Base-by-base conservation (phyloP, 2,888 invertebrate species). In the Rhagophthalmus giganteus region DNA sequence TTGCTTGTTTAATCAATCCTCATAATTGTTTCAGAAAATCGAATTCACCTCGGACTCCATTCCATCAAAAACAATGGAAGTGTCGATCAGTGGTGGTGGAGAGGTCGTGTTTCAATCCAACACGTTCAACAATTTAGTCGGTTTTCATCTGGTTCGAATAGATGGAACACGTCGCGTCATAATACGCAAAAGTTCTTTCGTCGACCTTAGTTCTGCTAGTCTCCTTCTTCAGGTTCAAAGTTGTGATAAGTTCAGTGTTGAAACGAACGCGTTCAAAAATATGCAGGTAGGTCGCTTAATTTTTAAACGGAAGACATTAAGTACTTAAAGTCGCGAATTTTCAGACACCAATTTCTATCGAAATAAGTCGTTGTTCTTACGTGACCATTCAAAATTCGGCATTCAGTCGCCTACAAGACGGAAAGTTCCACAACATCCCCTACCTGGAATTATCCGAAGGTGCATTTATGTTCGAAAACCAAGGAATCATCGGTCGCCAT, bases 401-500 rank as follows among this genome's bases (percentile, higher is more conserved):
- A 1, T 87, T 87, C 65, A 83, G 84, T 24, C 83, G 85, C 79
- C 76, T 87, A 16, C 76, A 82, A 33, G 78, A 79, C 51, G 79
- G 86, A 67, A 77, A 73, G 44, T 79, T 87, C 55, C 76, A 67
- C 49, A 78, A 84, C 56, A 82, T 87, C 9, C 69, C 69, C 2
- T 73, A 76, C 14, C 70, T 88, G 38, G 76, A 78, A 42, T 73
- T 87, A 24, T 77, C 78, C 11, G 76, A 79, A 44, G 80, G 82
- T 34, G 78, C 86, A 0, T 87, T 88, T 69, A 79, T 80, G 60
- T 78, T 86, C 57, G 84, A 84, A 62, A 76, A 77, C 13, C 79
- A 81, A 55, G 78, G 76, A 47, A 74, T 71, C 44, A 72, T 80
- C 33, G 81, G 81, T n/a, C 78, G 81, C 52, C 85, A 86, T 66